Conservation (phyloP, 1,140 invertebrate genomes). For the Argopecten irradians region DNA sequence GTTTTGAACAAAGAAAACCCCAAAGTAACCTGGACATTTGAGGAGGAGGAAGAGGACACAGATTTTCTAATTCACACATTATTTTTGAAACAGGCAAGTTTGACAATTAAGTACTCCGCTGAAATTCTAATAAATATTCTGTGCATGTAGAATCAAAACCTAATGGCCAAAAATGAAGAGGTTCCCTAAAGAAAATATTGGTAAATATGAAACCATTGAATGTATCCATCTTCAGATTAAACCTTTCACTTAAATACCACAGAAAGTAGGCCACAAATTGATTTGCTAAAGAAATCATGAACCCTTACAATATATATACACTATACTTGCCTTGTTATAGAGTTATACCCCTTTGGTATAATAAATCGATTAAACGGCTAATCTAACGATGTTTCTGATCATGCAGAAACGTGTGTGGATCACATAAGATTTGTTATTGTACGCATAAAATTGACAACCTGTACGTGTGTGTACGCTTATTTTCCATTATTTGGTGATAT, state of each 20-base stretch:
- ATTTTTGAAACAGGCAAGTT: constrained; percentile 61
- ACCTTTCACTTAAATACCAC: no score
- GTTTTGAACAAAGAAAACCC: constrained; percentile 64
- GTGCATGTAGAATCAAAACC: neutral
- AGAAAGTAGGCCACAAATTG: neutral
- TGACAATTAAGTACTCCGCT: neutral
- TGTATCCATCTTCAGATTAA: no score
- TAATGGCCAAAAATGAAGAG: no score
- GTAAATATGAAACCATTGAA: no score
- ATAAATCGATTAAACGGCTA: neutral
- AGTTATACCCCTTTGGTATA: neutral
- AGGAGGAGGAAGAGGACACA: constrained; percentile 67
- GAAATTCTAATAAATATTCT: neutral
- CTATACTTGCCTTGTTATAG: neutral
- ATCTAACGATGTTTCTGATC: neutral
- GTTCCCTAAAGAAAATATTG: no score
- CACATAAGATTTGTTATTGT: no score
- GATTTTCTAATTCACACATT: constrained; percentile 67
- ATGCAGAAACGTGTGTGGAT: no score
- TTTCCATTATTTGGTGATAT: no score
- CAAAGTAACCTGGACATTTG: constrained; percentile 59
- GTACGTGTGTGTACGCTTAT: no score
- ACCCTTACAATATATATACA: neutral
- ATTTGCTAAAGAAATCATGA: neutral
- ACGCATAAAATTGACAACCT: no score